Percentiles rank a stretch among this genome's conserved stretches.
Conservation (phyloP, 1,140 invertebrate species). For the Bombus sylvicola region DNA sequence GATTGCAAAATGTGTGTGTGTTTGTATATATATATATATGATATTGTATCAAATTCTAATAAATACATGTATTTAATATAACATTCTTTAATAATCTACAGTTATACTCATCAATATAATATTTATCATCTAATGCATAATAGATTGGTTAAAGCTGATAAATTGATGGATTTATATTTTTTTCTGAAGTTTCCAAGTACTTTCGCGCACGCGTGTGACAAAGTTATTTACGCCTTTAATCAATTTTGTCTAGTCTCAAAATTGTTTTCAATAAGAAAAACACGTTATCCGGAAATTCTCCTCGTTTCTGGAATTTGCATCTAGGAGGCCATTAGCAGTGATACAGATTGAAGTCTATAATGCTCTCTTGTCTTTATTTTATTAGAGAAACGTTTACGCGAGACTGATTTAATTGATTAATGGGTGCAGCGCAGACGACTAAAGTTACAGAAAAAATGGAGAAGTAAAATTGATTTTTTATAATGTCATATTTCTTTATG, state of each 20-base stretch:
- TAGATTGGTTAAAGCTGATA: not conserved
- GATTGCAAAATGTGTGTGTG: not conserved
- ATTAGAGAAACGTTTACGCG: not conserved
- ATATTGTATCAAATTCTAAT: not conserved
- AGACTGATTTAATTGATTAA: conserved; percentile 56
- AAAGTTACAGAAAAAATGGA: conserved; percentile 70
- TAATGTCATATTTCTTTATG: not conserved
- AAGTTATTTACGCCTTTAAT: not conserved
- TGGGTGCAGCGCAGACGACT: conserved; percentile 69
- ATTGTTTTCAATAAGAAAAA: not conserved
- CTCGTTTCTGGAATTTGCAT: not conserved
- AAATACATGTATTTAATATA: not conserved
- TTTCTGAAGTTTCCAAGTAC: no score
- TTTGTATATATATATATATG: not conserved
- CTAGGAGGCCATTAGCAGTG: not conserved
- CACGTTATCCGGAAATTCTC: not conserved
- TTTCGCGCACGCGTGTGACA: not conserved
- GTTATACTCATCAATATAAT: not conserved
- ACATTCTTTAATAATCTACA: not conserved
- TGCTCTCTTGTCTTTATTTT: not conserved
- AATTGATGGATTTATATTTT: not conserved
- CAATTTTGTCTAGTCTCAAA: not conserved
- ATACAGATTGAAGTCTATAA: not conserved
- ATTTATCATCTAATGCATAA: not conserved
- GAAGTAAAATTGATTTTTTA: conserved; percentile 59